Base-by-base conservation (phyloP, 2,888 invertebrate genomes). In the Brenthis ino region DNA sequence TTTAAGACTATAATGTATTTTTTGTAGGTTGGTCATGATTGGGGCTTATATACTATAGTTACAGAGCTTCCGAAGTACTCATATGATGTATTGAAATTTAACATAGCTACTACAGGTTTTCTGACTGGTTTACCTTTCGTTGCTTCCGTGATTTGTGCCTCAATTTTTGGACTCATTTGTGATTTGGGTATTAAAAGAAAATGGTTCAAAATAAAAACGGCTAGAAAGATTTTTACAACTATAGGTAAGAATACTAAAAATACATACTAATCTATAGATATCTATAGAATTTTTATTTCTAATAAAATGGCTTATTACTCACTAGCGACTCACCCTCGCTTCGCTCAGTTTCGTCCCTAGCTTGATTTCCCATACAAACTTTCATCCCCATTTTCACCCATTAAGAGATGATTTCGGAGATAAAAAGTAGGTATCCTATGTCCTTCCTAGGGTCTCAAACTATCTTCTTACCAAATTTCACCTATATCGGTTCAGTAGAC, bases 1-100 rank as follows among this genome's bases (percentile, higher is more conserved):
- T 14, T 13, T 57, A 24, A 14, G 47, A n/a, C 3, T 43, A 33
- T n/a, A 3, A 2, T 50, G 16, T 20, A 60, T 57, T 73, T 54
- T 47, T 68, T 63, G 2, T 88, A 94, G 82, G 82, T 93, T 61
- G 93, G 93, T 1, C 94, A 94, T 76, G 94, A 94, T 75, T 94
- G 94, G 93, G 94, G 94, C 6, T 92, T 94, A 74, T 94, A 93
- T 77, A 94, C 94, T 0, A 93, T 95, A 88, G 88, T 94, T 5
- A 93, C 94, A 1, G 94, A 94, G 76, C 82, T 95, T 33, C 94
- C 94, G 0, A 93, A 93, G 75, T 94, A 94, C 79, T 92, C 94
- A 86, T 88, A 86, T 48, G 93, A 93, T 67, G 89, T 94, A 3
- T 81, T 94, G 63, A 89, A 93, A 72, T 93, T 93, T 77, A 86